Evolutionary conservation across 1,140 invertebrate genomes (phyloP), one percentile per base, ranked within the genome.

Genomic region (Araneus ventricosus): DNA sequence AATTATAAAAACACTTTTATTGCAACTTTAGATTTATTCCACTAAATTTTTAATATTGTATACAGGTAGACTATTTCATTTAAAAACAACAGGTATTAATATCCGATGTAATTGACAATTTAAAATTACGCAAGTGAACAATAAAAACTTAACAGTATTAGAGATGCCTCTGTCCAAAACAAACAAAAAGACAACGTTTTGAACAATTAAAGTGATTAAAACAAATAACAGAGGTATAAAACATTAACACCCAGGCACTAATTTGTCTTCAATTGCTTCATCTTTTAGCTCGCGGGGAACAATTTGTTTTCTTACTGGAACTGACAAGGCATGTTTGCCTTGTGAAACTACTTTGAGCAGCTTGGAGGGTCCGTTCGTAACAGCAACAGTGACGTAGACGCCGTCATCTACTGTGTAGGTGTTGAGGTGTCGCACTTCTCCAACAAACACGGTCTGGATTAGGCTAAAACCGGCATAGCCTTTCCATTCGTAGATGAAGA

Each of bases 71-170:
- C 70, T 37, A 34, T 75, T 75, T 75, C 20, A 5, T 34, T 57
- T 87, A 87, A 61, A 87, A 52, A 34, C 52, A 59, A 14, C 27
- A 14, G 63, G 7, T 67, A 22, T 30, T 57, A 30, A 57, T 27
- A 57, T n/a, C 20, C 0, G 20, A 20, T 61, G 20, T 27, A 67
- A 30, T 67, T 30, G 17, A 34, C 7, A 22, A 61, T 24, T 59
- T 87, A 37, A n/a, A 57, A 90, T 41, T 39, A n/a, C 59, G 30
- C 22, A 30, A 90, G 75, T 79, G 80, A 45, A 82, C 30, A 59
- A 75, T 88, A 90, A 90, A 52, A 90, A 90, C 88, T 90, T 80
- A 90, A 88, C 87, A 88, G 70, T 89, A 89, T 90, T 80, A 90
- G 6, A n/a, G n/a, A 75, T 88, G 63, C 87, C 14, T 59, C 10